phyloP scores from a whole-genome alignment of 2,888 invertebrate genomes.

The Lochmaea capreae region DNA sequence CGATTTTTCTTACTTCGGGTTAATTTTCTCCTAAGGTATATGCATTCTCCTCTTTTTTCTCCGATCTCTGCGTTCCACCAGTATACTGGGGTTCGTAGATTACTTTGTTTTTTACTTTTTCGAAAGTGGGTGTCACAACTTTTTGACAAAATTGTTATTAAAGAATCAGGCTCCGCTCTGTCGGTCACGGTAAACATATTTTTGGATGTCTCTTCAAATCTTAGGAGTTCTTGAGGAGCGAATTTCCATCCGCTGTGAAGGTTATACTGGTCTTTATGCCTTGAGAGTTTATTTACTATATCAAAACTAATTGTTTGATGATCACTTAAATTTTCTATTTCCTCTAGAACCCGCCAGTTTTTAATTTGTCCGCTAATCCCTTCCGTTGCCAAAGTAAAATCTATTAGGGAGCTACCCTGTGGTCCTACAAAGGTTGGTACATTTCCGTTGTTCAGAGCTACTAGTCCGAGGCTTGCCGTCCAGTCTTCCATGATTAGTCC shows the following conservation, averaged over 20 bases:
- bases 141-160: neutral
- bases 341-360: neutral
- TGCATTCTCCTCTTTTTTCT: neutral
- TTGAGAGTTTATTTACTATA: constrained; percentile 13
- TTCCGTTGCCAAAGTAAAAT: constrained; percentile 1
- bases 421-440: constrained; percentile 13
- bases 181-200: neutral
- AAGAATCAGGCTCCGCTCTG: neutral
- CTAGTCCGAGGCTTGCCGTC: constrained; percentile 1
- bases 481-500: neutral
- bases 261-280: neutral
- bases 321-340: constrained; percentile 13
- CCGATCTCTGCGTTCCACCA: constrained; percentile 13
- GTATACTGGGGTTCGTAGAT: neutral
- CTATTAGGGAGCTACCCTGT: neutral
- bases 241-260: neutral
- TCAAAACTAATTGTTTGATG: constrained; percentile 9
- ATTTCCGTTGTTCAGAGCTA: constrained; percentile 21
- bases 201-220: neutral
- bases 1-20: neutral
- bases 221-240: neutral
- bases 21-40: neutral
- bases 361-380: neutral
- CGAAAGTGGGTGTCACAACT: constrained; percentile 2
- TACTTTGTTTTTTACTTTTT: neutral